Evolutionary conservation across 2,797 vertebrate species (phyloP).

Genomic region (Erpetoichthys calabaricus): DNA sequence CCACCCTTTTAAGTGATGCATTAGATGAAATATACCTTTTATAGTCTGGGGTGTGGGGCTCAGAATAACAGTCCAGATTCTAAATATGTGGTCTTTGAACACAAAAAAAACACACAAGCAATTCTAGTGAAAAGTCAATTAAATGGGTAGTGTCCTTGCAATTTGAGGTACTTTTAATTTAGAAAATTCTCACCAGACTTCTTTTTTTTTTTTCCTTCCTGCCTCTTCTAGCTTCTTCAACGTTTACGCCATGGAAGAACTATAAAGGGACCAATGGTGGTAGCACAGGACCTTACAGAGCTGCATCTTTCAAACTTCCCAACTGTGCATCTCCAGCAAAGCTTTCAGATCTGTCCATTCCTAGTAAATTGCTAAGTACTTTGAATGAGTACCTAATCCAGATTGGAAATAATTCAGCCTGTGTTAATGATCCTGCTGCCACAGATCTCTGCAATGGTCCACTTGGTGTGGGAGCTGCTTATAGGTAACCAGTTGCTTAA

Average conservation of each 20-base stretch:
- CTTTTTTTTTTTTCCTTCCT: too few relatives aligned
- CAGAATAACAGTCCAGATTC: too few relatives aligned
- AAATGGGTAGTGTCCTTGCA: too few relatives aligned
- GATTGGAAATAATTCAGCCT: not conserved
- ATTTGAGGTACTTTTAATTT: too few relatives aligned
- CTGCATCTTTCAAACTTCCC: not conserved
- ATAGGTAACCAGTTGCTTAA: not conserved
- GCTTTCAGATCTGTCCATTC: not conserved
- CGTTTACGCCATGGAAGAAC: not conserved
- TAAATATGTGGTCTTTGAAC: too few relatives aligned
- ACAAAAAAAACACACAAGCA: too few relatives aligned
- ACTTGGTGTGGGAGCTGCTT: not conserved
- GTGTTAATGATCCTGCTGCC: not conserved
- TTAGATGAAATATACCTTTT: too few relatives aligned
- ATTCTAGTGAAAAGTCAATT: too few relatives aligned
- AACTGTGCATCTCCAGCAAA: not conserved
- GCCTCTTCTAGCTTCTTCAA: not conserved
- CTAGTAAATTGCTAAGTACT: not conserved
- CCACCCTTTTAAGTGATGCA: too few relatives aligned
- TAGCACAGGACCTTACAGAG: not conserved
- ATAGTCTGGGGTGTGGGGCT: too few relatives aligned
- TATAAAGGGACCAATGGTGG: not conserved
- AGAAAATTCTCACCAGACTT: too few relatives aligned
- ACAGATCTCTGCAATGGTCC: not conserved
- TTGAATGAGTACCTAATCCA: not conserved